These are phyloP conservation scores for Hydraecia micacea DNA, from an alignment of 2,888 invertebrate genomes.

Conservation along the genomic window DNA sequence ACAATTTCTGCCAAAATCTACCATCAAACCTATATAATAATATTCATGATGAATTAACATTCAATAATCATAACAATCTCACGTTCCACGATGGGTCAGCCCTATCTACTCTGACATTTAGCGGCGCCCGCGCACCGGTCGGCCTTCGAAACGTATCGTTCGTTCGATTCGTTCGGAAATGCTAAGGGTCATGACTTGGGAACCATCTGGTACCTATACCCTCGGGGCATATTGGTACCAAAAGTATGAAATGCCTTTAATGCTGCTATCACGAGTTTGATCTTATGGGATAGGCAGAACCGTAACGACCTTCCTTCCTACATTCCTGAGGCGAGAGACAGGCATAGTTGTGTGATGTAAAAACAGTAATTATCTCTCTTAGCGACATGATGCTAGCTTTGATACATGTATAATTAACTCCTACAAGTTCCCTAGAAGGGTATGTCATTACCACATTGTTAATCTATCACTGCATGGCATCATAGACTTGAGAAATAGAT, in stretches of 20 bases:
- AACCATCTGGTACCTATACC: constrained; percentile 65
- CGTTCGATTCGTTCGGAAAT: constrained; percentile 64
- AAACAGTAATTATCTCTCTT: constrained; percentile 35
- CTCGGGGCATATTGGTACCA: constrained; percentile 45
- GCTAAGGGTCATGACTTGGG: constrained; percentile 66
- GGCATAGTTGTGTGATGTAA: constrained; percentile 23
- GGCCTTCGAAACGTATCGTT: constrained; percentile 70
- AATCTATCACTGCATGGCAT: constrained; percentile 13
- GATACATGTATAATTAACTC: constrained; percentile 42
- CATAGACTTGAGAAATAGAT: constrained; percentile 3
- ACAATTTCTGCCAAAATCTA: not conserved
- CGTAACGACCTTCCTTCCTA: constrained; percentile 30
- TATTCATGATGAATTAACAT: constrained; percentile 1
- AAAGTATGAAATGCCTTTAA: constrained; percentile 38
- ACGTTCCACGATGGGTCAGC: constrained; percentile 48
- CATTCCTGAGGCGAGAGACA: constrained; percentile 8
- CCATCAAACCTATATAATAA: too few relatives aligned
- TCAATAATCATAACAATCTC: constrained; percentile 24
- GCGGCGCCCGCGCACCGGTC: constrained; percentile 66
- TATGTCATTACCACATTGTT: constrained; percentile 27
- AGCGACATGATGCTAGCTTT: not conserved
- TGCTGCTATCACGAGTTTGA: constrained; percentile 45
- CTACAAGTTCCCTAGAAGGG: constrained; percentile 29
- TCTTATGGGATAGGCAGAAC: constrained; percentile 35
- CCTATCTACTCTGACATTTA: constrained; percentile 70